Evolutionary conservation across 2,797 vertebrate genomes (phyloP).

Genomic region (Gymnodraco acuticeps): DNA sequence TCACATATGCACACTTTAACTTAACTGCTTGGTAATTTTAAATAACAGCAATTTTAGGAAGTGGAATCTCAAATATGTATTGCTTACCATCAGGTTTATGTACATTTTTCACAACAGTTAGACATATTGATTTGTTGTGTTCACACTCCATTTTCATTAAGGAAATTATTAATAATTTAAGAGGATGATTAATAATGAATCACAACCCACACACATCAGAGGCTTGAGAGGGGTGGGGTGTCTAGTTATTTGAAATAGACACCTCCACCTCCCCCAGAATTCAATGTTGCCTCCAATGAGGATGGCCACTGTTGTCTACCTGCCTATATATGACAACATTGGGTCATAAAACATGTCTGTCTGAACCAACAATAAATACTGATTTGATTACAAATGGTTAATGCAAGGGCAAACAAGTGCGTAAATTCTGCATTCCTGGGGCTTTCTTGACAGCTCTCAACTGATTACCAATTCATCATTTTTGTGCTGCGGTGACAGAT

Average conservation of each 20-base stretch:
- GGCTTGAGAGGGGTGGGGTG: constrained; percentile 48
- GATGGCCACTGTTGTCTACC: constrained; percentile 64
- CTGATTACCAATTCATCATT: constrained; percentile 88
- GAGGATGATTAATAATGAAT: constrained; percentile 50
- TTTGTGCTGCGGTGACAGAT: constrained; percentile 81
- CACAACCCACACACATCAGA: constrained; percentile 63
- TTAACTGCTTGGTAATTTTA: constrained; percentile 15
- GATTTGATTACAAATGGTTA: constrained; percentile 86
- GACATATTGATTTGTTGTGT: constrained; percentile 69
- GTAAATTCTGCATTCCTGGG: constrained; percentile 82
- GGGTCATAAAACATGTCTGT: constrained; percentile 76
- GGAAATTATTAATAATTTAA: constrained; percentile 74
- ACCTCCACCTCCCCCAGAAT: constrained; percentile 43
- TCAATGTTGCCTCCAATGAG: constrained; percentile 52
- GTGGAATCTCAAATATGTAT: neutral
- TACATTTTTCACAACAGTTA: constrained; percentile 29
- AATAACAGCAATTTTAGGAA: constrained; percentile 6
- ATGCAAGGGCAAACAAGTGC: constrained; percentile 85
- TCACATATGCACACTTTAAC: constrained; percentile 27
- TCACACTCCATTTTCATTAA: constrained; percentile 61
- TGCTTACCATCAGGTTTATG: constrained; percentile 25
- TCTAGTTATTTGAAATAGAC: constrained; percentile 54
- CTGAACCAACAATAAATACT: constrained; percentile 80
- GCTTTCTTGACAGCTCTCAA: constrained; percentile 86
- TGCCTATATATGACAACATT: constrained; percentile 61